Evolutionary conservation across 2,888 invertebrate species (phyloP).

Genomic region (Bembecia ichneumoniformis): DNA sequence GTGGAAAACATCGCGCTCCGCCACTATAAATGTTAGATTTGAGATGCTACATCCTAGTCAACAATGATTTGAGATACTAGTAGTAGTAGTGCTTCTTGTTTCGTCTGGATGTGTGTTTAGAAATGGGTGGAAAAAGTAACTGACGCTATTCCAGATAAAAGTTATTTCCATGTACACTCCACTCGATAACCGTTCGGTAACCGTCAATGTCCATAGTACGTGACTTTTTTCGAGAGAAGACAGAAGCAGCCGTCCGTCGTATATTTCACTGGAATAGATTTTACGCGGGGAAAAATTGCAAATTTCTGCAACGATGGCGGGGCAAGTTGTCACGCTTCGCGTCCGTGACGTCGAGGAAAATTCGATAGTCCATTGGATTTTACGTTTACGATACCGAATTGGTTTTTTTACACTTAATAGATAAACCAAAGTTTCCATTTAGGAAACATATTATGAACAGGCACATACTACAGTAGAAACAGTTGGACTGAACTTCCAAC

Average conservation of each 20-base stretch:
- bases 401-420: not conserved
- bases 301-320: conserved; percentile 37
- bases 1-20: too few species aligned
- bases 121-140: too few species aligned
- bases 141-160: not conserved
- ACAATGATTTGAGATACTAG: too few species aligned
- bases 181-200: conserved; percentile 37
- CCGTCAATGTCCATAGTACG: conserved; percentile 45
- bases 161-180: conserved; percentile 13
- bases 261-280: conserved; percentile 50
- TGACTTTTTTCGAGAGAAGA: conserved; percentile 43
- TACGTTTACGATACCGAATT: conserved; percentile 15
- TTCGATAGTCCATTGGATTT: conserved; percentile 33
- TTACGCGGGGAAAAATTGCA: conserved; percentile 45
- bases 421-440: too few species aligned
- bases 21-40: too few species aligned
- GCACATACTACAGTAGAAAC: too few species aligned
- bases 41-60: too few species aligned
- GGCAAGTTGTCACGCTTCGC: conserved; percentile 28
- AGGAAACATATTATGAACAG: too few species aligned
- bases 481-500: too few species aligned
- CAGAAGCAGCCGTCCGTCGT: conserved; percentile 27
- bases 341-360: conserved; percentile 26
- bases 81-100: too few species aligned
- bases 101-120: too few species aligned